Evolutionary conservation across 2,888 invertebrate species (phyloP).

Genomic region (Drosophila vallismaia): DNA sequence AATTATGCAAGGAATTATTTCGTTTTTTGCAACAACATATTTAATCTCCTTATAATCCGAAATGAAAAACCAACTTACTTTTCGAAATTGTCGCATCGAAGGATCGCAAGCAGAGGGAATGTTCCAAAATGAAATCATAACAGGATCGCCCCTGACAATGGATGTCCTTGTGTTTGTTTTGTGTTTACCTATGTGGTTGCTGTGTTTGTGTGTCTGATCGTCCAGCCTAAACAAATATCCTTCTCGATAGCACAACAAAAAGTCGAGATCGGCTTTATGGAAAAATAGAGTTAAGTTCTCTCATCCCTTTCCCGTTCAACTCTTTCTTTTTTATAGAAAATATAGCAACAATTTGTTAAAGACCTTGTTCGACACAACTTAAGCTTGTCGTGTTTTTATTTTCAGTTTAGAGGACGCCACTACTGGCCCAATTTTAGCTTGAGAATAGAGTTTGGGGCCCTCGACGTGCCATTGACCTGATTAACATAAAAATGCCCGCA

Average conservation of each 20-base stretch:
- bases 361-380: constrained; percentile 11
- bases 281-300: constrained; percentile 14
- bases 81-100: constrained; percentile 27
- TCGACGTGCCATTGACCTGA: constrained; percentile 79
- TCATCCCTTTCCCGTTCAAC: not conserved
- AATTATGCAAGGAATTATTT: constrained; percentile 23
- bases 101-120: constrained; percentile 15
- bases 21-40: constrained; percentile 16
- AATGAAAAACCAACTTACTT: constrained; percentile 38
- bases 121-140: constrained; percentile 63
- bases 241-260: constrained; percentile 35
- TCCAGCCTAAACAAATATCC: constrained; percentile 66
- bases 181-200: not conserved
- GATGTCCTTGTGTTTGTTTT: constrained; percentile 36
- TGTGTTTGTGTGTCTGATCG: constrained; percentile 10
- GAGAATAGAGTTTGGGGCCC: constrained; percentile 7
- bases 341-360: constrained; percentile 32
- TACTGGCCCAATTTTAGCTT: constrained; percentile 41
- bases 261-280: constrained; percentile 19
- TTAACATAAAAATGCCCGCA: constrained; percentile 80
- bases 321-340: not conserved
- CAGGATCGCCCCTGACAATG: constrained; percentile 61
- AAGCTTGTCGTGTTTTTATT: constrained; percentile 14
- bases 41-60: constrained; percentile 48
- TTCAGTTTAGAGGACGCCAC: constrained; percentile 4